A percentile compares a stretch with the other conserved stretches of the same genome.
Conservation (phyloP, 2,888 invertebrate genomes). For the Caenorhabditis imperialis region DNA sequence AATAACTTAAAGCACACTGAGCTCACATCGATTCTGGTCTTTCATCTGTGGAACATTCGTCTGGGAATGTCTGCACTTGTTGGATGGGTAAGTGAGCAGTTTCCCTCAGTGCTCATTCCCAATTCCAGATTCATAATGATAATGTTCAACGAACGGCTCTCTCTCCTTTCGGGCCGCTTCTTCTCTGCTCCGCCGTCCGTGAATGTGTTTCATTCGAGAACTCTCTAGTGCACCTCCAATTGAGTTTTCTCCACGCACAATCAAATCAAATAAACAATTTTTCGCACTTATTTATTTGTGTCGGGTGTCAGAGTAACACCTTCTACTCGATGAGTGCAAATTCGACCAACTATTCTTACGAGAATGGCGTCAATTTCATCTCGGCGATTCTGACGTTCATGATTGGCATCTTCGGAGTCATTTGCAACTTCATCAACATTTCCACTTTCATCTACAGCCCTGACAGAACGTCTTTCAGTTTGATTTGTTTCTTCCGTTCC, state of each 20-base stretch:
- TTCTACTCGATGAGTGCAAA: too few species aligned
- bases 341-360: neutral
- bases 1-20: neutral
- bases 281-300: too few species aligned
- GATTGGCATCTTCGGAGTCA: constrained; percentile 19
- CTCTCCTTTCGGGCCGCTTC: constrained; percentile 10
- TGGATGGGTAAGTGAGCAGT: constrained; percentile 9
- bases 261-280: constrained; percentile 6
- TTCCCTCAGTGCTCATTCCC: neutral
- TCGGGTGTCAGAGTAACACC: neutral
- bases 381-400: neutral
- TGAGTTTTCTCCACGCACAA: neutral
- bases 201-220: neutral
- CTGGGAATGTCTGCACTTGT: constrained; percentile 8
- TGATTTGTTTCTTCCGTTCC: constrained; percentile 36
- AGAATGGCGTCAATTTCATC: neutral
- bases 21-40: constrained; percentile 10
- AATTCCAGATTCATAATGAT: constrained; percentile 38
- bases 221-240: constrained; percentile 6
- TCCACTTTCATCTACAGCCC: neutral
- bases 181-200: neutral
- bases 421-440: constrained; percentile 25
- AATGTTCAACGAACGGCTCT: constrained; percentile 37
- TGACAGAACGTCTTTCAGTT: constrained; percentile 32
- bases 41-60: constrained; percentile 2